Base-by-base conservation (phyloP, 1,140 invertebrate genomes). In the Cyphomyrmex costatus region DNA sequence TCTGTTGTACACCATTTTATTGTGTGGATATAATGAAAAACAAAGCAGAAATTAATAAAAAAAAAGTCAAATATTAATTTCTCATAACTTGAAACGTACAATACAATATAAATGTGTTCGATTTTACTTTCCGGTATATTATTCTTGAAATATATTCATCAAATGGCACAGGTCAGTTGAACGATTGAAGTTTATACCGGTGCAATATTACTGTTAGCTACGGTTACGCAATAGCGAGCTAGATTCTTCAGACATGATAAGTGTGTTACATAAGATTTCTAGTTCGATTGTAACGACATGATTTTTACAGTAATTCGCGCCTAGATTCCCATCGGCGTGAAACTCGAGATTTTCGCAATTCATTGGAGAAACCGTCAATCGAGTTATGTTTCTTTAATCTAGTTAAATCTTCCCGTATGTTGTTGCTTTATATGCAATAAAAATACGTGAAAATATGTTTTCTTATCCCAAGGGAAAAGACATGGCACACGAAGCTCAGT, bases 231-330 rank as follows among this genome's bases (percentile, higher is more conserved):
- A 82, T 82, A 70, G 51, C 36, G 51, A 73, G 24, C 21, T 82
- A 80, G 68, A 83, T 83, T 42, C 36, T 60, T 49, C 19, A 16
- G 24, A 74, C 46, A 61, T 73, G 68, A 83, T 83, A 83, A 83
- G 56, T 12, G 8, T 16, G 24, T 83, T 83, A 74, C 68, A 33
- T 83, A 83, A 83, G 68, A 83, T 73, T 46, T 82, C 53, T 82
- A 24, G 24, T 30, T 60, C 51, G 21, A 58, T 73, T 60, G 36
- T 73, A 33, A 33, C 68, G 16, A 58, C 51, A 19, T 60, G 12
- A 83, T 83, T 83, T 83, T 83, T 73, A 24, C 5, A 19, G 14
- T 33, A 49, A 60, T 61, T n/a, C 7, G 36, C 36, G 16, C 53
- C 27, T 30, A 21, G 7, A n/a, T 82, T 58, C 0, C 19, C 24